phyloP scores from a whole-genome alignment of 2,113 vertebrate genomes.

The Mormoops blainvillei region DNA sequence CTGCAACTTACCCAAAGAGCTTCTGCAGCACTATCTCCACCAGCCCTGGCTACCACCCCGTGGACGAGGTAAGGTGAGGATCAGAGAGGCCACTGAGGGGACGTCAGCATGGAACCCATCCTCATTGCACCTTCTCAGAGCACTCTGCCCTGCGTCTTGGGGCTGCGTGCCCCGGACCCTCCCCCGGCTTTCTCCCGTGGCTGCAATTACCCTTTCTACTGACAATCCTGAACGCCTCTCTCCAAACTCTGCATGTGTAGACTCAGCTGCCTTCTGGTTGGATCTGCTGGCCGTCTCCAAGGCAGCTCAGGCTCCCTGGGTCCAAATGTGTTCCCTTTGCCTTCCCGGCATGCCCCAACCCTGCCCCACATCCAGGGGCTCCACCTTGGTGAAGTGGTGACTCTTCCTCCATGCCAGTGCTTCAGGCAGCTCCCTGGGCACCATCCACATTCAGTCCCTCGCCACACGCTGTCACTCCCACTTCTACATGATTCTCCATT shows the following conservation, averaged over 20 bases:
- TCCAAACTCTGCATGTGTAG: background rate
- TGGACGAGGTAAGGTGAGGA: background rate
- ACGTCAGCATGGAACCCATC: fast-evolving
- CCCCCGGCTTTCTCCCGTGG: no score
- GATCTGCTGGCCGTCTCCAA: background rate
- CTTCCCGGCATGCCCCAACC: fast-evolving
- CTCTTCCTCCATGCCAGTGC: background rate
- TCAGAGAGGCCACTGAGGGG: fast-evolving
- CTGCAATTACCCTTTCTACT: background rate
- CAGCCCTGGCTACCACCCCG: background rate
- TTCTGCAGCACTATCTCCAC: fast-evolving
- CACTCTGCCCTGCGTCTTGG: fast-evolving
- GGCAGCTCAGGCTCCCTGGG: background rate
- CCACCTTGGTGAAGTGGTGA: background rate
- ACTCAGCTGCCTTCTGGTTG: background rate
- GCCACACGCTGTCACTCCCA: background rate
- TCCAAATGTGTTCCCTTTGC: background rate
- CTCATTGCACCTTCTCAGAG: background rate
- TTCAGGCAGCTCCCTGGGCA: background rate
- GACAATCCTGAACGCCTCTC: background rate
- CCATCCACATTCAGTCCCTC: background rate
- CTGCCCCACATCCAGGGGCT: no score
- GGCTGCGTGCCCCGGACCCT: background rate
- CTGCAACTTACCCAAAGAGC: background rate
- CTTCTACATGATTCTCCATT: no score